Conservation (phyloP, 1,140 invertebrate genomes). For the Drosophila arawakana region DNA sequence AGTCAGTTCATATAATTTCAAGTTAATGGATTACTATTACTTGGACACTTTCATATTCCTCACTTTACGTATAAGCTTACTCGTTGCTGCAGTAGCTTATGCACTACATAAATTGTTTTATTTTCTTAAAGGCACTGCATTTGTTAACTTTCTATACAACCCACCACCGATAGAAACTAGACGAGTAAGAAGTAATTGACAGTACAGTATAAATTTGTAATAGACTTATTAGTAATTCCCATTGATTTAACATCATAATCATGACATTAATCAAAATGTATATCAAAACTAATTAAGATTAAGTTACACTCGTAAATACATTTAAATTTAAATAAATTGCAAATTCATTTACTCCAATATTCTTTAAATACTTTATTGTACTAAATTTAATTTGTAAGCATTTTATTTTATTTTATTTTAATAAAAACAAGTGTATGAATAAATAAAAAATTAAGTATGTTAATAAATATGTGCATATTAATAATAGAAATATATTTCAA, state of each 20-base stretch:
- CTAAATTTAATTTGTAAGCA: no score
- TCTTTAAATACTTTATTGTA: background rate
- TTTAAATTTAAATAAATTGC: no score
- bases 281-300: no score
- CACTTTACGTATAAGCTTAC: constrained; percentile 22
- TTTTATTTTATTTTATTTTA: no score
- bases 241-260: no score
- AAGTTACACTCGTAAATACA: no score
- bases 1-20: constrained; percentile 84
- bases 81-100: constrained; percentile 28
- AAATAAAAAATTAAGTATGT: background rate
- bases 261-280: no score
- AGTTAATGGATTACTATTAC: constrained; percentile 86
- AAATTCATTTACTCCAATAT: background rate
- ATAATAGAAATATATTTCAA: background rate
- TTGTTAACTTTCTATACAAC: background rate
- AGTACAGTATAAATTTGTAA: background rate
- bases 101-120: constrained; percentile 18
- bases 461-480: background rate
- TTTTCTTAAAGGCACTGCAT: background rate
- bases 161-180: no score
- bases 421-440: no score
- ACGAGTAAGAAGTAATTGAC: background rate
- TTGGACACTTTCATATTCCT: constrained; percentile 84
- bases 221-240: no score